Evolutionary conservation across 2,888 invertebrate species (phyloP).

Genomic region (Torymus texanus): DNA sequence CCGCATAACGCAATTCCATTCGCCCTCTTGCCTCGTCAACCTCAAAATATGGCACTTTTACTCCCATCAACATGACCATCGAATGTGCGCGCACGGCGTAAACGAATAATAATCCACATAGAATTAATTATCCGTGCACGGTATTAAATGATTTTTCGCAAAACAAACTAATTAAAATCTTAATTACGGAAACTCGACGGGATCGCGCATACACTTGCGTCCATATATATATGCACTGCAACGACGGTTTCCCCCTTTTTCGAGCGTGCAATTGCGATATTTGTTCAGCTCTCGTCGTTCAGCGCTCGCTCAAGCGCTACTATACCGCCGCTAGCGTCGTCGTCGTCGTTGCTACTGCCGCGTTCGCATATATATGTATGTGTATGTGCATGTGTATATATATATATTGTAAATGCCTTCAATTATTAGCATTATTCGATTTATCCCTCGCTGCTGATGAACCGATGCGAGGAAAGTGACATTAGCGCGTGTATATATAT

Average conservation of each 20-base stretch:
- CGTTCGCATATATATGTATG: background rate
- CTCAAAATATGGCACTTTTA: too few species aligned
- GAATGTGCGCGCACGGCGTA: too few species aligned
- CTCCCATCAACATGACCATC: too few species aligned
- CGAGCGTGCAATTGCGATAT: background rate
- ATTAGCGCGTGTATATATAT: background rate
- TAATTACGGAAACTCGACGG: slow-evolving; percentile 32
- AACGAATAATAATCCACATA: background rate
- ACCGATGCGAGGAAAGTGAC: background rate
- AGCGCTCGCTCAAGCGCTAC: background rate
- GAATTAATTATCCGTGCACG: slow-evolving; percentile 13
- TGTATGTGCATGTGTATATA: too few species aligned
- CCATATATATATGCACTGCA: too few species aligned
- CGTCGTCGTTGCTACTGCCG: background rate
- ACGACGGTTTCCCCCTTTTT: background rate
- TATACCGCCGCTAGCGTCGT: too few species aligned
- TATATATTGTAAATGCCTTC: slow-evolving; percentile 38
- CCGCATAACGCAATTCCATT: too few species aligned
- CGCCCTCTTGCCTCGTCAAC: too few species aligned
- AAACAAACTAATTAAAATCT: slow-evolving; percentile 49
- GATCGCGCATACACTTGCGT: background rate
- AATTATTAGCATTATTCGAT: slow-evolving; percentile 45
- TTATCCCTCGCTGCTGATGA: slow-evolving; percentile 18
- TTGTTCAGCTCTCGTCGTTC: slow-evolving; percentile 19
- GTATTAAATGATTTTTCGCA: slow-evolving; percentile 16